phyloP scores from a whole-genome alignment of 2,797 vertebrate genomes.

The Paguma larvata region DNA sequence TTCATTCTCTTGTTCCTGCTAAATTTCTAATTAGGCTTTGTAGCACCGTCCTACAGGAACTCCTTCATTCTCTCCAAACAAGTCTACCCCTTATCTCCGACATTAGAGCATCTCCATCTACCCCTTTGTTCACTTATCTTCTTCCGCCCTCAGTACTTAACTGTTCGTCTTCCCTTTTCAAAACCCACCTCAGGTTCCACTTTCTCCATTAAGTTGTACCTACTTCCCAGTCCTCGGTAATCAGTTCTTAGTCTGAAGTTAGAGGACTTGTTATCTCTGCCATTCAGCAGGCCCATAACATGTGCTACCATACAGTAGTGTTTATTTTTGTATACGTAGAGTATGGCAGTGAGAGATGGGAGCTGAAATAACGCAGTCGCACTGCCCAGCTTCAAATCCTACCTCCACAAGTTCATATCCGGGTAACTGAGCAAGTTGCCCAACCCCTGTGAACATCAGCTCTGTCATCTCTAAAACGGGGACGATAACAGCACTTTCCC shows the following conservation, averaged over 20 bases:
- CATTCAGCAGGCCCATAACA: background rate
- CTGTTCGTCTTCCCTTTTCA: background rate
- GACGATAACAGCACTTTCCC: background rate
- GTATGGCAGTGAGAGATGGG: background rate
- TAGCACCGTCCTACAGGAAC: background rate
- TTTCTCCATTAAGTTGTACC: background rate
- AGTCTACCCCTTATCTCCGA: background rate
- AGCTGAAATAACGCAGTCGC: background rate
- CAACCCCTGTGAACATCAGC: background rate
- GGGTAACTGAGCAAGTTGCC: background rate
- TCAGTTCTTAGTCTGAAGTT: slow-evolving; percentile 10
- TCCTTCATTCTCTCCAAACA: background rate
- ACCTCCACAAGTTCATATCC: background rate
- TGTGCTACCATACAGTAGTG: background rate
- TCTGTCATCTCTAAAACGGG: background rate
- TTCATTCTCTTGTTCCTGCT: background rate
- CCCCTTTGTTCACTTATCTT: background rate
- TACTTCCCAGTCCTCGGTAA: background rate
- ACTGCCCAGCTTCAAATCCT: slow-evolving; percentile 7
- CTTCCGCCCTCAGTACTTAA: background rate
- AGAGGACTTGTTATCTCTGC: background rate
- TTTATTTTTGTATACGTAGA: background rate
- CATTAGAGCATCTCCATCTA: background rate
- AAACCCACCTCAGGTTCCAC: background rate
- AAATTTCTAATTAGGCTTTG: background rate